These are phyloP conservation scores for Sebastes itinus DNA, from an alignment of 2,797 vertebrate species.

Conservation along the genomic window DNA sequence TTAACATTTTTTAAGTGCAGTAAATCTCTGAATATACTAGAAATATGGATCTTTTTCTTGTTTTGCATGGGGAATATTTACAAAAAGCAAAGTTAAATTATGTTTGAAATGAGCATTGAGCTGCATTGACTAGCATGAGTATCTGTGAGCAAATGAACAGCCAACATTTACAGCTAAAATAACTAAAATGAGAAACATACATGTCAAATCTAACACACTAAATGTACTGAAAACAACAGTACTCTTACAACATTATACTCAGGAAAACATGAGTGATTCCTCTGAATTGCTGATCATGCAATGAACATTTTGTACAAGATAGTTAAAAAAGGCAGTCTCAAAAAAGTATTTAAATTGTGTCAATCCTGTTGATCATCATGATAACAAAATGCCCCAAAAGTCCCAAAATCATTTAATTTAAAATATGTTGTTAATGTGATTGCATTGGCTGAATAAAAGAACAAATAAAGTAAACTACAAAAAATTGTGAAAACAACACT, in stretches of 20 bases:
- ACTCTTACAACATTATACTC: neutral
- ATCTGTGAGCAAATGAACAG: neutral
- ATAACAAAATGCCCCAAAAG: neutral
- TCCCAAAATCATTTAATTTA: neutral
- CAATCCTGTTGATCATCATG: neutral
- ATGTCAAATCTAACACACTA: neutral
- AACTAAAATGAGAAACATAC: neutral
- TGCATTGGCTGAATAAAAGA: neutral
- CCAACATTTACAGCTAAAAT: slow-evolving; percentile 1
- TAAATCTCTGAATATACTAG: neutral
- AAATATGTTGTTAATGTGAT: neutral
- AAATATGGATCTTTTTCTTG: neutral
- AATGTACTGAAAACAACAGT: neutral
- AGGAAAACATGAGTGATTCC: neutral
- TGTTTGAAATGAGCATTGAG: neutral
- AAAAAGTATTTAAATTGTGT: neutral
- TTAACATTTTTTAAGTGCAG: neutral
- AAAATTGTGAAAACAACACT: neutral
- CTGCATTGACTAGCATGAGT: neutral
- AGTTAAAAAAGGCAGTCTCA: neutral
- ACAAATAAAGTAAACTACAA: neutral
- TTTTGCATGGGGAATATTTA: neutral
- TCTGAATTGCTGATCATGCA: neutral
- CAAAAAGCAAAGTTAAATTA: neutral
- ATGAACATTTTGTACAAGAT: neutral